Evolutionary conservation across 2,113 vertebrate species (phyloP).

Genomic region (Hyla sarda): DNA sequence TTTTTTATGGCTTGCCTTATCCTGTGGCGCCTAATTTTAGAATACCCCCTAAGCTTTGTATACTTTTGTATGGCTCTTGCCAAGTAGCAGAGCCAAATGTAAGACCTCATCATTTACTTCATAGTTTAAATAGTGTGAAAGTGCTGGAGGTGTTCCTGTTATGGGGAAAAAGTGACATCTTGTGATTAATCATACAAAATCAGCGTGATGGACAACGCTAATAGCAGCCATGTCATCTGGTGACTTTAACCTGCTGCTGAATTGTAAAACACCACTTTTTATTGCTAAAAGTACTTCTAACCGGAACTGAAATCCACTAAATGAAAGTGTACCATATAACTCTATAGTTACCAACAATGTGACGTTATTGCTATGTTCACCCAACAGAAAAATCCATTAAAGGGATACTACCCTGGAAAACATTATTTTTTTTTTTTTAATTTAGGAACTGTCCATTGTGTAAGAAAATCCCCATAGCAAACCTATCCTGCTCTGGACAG

Average conservation of each 20-base stretch:
- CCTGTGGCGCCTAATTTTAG: constrained; percentile 61
- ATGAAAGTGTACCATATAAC: background rate
- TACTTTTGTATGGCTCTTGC: constrained; percentile 33
- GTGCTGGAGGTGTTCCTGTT: constrained; percentile 56
- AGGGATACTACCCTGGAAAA: too few species aligned
- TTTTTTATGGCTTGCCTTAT: constrained; percentile 53
- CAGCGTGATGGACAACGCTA: constrained; percentile 42
- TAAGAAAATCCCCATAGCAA: too few species aligned
- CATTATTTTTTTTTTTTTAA: too few species aligned
- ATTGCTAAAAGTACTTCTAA: background rate
- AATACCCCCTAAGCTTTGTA: constrained; percentile 32
- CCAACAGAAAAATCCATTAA: too few species aligned
- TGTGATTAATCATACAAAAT: constrained; percentile 55
- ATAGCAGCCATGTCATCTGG: constrained; percentile 41
- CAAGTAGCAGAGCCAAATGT: constrained; percentile 55
- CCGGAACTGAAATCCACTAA: background rate
- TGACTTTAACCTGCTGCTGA: constrained; percentile 39
- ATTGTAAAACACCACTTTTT: constrained; percentile 29
- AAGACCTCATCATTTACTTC: constrained; percentile 59
- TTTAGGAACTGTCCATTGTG: too few species aligned
- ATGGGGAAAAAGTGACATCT: constrained; percentile 40
- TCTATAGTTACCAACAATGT: background rate
- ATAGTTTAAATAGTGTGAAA: constrained; percentile 29
- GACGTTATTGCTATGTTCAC: too few species aligned
- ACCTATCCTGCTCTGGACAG: too few species aligned